phyloP scores from a whole-genome alignment of 2,888 invertebrate species.

The Apocheima hispidaria region DNA sequence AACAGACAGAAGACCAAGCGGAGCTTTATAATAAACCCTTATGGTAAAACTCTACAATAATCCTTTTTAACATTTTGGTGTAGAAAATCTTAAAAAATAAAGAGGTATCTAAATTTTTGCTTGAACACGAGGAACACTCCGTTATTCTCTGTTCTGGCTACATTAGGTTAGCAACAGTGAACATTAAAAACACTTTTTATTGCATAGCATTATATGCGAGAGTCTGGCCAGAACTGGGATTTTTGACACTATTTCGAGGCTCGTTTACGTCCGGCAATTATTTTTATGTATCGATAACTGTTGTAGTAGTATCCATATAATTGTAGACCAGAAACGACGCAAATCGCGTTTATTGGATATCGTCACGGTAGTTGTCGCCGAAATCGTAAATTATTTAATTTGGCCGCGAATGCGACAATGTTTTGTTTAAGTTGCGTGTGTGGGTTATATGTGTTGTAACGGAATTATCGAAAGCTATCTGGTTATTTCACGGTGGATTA shows the following conservation, averaged over 20 bases:
- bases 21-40: no score
- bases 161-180: constrained; percentile 24
- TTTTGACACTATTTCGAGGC: constrained; percentile 36
- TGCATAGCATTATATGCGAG: constrained; percentile 24
- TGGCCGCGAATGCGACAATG: constrained; percentile 46
- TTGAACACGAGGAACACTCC: no score
- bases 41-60: no score
- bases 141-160: background rate
- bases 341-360: constrained; percentile 46
- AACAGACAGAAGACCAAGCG: no score
- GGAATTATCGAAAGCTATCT: constrained; percentile 47
- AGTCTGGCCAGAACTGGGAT: constrained; percentile 17
- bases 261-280: constrained; percentile 40
- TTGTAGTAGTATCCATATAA: constrained; percentile 44
- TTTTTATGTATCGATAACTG: constrained; percentile 45
- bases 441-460: constrained; percentile 41
- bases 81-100: no score
- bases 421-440: constrained; percentile 44
- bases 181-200: constrained; percentile 24
- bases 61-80: no score
- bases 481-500: constrained; percentile 50
- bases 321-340: constrained; percentile 46
- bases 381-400: constrained; percentile 50
- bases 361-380: constrained; percentile 50
- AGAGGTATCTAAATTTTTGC: no score